Conservation (phyloP, 1,140 invertebrate species). For the Drosophila murphyi region DNA sequence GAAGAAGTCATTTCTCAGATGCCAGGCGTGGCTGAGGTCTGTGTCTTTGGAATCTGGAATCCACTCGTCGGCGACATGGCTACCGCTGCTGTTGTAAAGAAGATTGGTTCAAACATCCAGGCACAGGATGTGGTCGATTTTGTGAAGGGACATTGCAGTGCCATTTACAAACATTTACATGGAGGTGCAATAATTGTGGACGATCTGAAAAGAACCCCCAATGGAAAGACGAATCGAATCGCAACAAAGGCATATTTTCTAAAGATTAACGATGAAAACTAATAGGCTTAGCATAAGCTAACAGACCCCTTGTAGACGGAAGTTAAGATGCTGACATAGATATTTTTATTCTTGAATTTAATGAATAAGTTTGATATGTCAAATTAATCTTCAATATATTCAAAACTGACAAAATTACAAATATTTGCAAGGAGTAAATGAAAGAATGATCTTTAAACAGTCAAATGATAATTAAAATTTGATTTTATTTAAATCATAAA, state of each 20-base stretch:
- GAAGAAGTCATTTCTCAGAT: constrained; percentile 60
- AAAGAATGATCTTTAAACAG: no score
- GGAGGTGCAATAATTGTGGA: constrained; percentile 85
- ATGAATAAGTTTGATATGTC: no score
- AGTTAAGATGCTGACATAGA: no score
- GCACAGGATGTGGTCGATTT: constrained; percentile 66
- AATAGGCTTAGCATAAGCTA: background rate
- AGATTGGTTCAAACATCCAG: constrained; percentile 27
- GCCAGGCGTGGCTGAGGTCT: constrained; percentile 64
- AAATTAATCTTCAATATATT: no score
- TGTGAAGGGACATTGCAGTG: constrained; percentile 37
- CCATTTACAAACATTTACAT: constrained; percentile 76
- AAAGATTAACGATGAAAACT: constrained; percentile 36
- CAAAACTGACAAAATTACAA: no score
- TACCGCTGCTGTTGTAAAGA: constrained; percentile 65
- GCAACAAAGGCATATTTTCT: constrained; percentile 61
- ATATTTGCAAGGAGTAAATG: no score
- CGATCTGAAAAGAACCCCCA: constrained; percentile 69
- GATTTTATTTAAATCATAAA: no score
- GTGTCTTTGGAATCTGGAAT: constrained; percentile 71
- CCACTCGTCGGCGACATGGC: constrained; percentile 58
- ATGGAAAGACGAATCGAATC: constrained; percentile 66
- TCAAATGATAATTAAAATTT: no score
- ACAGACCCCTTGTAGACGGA: no score
- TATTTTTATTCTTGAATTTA: no score